Percentiles rank a stretch among this genome's conserved stretches.
Evolutionary conservation across 2,113 vertebrate species (phyloP).

Genomic region (Aegypius monachus): DNA sequence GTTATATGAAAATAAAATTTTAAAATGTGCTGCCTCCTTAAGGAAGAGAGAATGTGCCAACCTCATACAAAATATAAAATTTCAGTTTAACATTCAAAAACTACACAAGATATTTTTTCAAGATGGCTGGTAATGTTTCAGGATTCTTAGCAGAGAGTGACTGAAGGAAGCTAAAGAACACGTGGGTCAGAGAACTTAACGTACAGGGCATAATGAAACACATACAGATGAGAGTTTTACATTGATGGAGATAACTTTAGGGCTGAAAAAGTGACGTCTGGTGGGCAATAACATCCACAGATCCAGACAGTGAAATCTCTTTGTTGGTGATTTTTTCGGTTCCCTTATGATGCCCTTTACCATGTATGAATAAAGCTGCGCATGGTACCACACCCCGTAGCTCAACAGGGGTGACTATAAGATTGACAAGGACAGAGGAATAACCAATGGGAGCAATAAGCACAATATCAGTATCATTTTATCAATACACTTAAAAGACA

Average conservation of each 20-base stretch:
- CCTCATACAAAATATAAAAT: neutral
- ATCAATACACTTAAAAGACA: slow-evolving; percentile 16
- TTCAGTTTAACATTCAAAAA: neutral
- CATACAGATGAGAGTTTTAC: neutral
- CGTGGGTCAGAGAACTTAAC: neutral
- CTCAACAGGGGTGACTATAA: neutral
- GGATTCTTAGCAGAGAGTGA: neutral
- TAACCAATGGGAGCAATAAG: neutral
- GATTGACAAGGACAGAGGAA: neutral
- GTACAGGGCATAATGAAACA: slow-evolving; percentile 11
- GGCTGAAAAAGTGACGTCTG: neutral
- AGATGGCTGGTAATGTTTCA: neutral
- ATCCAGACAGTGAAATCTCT: neutral
- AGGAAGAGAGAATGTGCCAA: neutral
- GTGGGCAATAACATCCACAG: neutral
- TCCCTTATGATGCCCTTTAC: neutral
- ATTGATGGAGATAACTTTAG: neutral
- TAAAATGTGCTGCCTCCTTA: neutral
- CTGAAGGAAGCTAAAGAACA: slow-evolving; percentile 15
- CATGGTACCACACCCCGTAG: neutral
- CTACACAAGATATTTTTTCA: neutral
- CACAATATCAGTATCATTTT: slow-evolving; percentile 3
- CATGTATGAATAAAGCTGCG: neutral
- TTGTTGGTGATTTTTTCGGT: neutral
- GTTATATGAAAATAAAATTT: neutral